phyloP scores from a whole-genome alignment of 1,140 invertebrate genomes.

The Drosophila tsacasi region DNA sequence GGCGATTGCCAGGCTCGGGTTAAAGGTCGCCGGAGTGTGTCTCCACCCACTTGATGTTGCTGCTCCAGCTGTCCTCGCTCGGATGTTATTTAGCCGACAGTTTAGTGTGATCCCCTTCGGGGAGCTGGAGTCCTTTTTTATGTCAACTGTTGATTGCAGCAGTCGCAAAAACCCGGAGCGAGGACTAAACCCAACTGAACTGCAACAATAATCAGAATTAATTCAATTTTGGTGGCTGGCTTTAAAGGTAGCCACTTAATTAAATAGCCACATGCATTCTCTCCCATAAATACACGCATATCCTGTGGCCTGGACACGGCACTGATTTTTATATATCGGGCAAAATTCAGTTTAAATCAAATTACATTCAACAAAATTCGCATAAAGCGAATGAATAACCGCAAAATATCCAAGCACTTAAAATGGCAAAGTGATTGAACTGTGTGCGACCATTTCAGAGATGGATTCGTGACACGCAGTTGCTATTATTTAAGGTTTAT shows the following conservation, averaged over 20 bases:
- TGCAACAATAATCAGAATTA: conserved; percentile 56
- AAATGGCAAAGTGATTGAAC: conserved; percentile 79
- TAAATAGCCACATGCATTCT: conserved; percentile 53
- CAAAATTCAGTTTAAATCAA: conserved; percentile 62
- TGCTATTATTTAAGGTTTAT: no score
- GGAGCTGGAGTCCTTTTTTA: conserved; percentile 31
- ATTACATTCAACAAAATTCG: conserved; percentile 77
- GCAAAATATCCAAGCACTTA: conserved; percentile 79
- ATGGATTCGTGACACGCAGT: conserved; percentile 14
- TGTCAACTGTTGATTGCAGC: conserved; percentile 61
- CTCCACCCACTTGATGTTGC: conserved; percentile 52
- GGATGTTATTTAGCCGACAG: conserved; percentile 46
- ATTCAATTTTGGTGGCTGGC: conserved; percentile 68
- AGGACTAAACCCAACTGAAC: conserved; percentile 2
- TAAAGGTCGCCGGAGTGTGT: conserved; percentile 63
- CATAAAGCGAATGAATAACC: conserved; percentile 74
- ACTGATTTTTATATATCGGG: conserved; percentile 41
- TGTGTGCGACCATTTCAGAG: conserved; percentile 36
- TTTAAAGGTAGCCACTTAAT: conserved; percentile 69
- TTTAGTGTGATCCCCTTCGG: conserved; percentile 33
- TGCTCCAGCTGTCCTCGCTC: conserved; percentile 39
- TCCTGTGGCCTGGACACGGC: conserved; percentile 52
- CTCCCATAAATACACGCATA: conserved; percentile 20
- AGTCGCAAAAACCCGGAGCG: conserved; percentile 10
- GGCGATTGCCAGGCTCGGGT: conserved; percentile 32